Evolutionary conservation across 23 tunicate species (phyloP), one percentile per base, ranked within the genome.

Genomic region (Trididemnum miniatum): DNA sequence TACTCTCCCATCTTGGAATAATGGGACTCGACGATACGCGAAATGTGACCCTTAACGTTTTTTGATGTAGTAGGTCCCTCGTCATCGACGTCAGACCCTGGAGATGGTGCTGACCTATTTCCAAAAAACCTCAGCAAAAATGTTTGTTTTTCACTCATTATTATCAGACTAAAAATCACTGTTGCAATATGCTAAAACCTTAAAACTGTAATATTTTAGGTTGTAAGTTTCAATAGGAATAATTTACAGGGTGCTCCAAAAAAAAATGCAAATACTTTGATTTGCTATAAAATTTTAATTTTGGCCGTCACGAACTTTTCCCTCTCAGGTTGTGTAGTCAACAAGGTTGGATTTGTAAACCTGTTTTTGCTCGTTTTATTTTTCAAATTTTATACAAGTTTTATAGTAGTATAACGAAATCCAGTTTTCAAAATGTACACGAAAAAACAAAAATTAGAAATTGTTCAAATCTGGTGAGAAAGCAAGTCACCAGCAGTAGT

Each of bases 301-400:
- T 20, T 9, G 75, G 75, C 75, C 12, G 32, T 37, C 75, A 67
- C 38, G 75, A 38, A 67, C 75, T 33, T 67, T 67, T 67, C 75
- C 75, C 25, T 67, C 32, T 67, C n/a, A 31, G 75, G 75, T 67
- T 67, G n/a, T 24, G 25, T 73, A 39, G 79, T 39, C 59, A 73
- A 73, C 79, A 12, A 73, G 59, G 31, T 73, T 73, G 59, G 79
- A 73, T 73, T 73, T 73, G 57, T 73, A 20, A 38, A 73, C 59
- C 25, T 20, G 59, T 73, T 27, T 73, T 7, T 69, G 37, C 31
- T 69, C n/a, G 29, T 37, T 27, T 15, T 38, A 26, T 73, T 37
- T 73, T 38, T 73, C 57, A 15, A 24, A 67, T 67, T 30, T 5
- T 67, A 67, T 67, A 67, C 75, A 67, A 67, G 75, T 67, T 12